A percentile compares a stretch with the other conserved stretches of the same genome.
phyloP scores from a whole-genome alignment of 1,140 invertebrate genomes.

The Hesperophylax magnus region DNA sequence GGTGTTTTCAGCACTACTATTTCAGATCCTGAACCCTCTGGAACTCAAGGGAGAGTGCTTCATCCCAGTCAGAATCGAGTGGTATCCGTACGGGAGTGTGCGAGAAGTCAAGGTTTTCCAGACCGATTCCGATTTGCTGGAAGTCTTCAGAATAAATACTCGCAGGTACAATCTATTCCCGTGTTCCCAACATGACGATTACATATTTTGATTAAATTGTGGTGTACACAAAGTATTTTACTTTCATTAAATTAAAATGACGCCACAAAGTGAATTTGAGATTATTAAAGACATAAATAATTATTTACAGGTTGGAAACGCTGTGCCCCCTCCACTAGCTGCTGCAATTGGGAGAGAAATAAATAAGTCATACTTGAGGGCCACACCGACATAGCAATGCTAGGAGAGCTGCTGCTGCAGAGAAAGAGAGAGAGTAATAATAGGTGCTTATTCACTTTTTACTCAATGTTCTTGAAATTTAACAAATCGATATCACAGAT shows the following conservation, averaged over 20 bases:
- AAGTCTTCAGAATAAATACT: constrained; percentile 78
- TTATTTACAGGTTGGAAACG: constrained; percentile 74
- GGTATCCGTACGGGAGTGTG: constrained; percentile 84
- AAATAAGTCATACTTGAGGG: not conserved
- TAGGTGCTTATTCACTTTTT: too few species aligned
- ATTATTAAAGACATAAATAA: too few species aligned
- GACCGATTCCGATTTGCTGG: constrained; percentile 82
- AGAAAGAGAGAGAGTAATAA: too few species aligned
- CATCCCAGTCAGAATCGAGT: constrained; percentile 84
- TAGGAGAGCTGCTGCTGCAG: too few species aligned
- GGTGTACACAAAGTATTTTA: too few species aligned
- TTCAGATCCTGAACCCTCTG: constrained; percentile 88
- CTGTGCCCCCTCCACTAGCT: constrained; percentile 83
- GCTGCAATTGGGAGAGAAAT: constrained; percentile 79
- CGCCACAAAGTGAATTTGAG: too few species aligned
- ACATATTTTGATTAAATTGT: not conserved
- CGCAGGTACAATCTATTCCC: constrained; percentile 72
- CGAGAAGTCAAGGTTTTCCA: constrained; percentile 85
- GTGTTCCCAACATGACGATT: not conserved
- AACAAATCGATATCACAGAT: too few species aligned
- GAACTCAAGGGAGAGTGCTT: constrained; percentile 82
- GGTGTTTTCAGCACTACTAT: constrained; percentile 84
- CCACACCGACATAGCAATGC: too few species aligned
- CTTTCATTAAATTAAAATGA: too few species aligned
- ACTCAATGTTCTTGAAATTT: too few species aligned